A percentile compares a stretch with the other conserved stretches of the same genome.
Conservation (phyloP, 2,113 vertebrate species). For the Polyodon spathula region DNA sequence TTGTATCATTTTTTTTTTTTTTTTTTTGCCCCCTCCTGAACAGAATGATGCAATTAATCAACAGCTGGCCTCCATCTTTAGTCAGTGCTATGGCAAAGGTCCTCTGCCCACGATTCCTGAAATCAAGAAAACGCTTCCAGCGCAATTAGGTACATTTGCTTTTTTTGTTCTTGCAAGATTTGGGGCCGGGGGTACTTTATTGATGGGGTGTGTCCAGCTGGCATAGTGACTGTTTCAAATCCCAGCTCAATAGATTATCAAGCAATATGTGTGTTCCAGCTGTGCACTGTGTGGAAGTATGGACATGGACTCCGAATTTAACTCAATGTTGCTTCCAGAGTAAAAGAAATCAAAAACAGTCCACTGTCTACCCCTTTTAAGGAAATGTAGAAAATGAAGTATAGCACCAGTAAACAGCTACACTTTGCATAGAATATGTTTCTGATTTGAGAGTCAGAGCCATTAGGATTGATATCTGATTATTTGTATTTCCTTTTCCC, state of each 20-base stretch:
- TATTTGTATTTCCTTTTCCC: slow-evolving; percentile 10
- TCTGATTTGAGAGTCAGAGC: too few species aligned
- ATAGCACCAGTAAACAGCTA: too few species aligned
- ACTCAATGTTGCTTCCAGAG: background rate
- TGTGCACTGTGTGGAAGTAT: background rate
- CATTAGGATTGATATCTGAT: background rate
- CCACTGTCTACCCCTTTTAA: background rate
- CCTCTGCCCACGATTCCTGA: slow-evolving; percentile 78
- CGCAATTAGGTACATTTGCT: slow-evolving; percentile 72
- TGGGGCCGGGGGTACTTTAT: too few species aligned
- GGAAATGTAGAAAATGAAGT: too few species aligned
- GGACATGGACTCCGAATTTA: background rate
- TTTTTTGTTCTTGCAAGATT: background rate
- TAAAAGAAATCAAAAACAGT: background rate
- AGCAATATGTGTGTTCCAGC: slow-evolving; percentile 5
- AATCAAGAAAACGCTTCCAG: slow-evolving; percentile 70
- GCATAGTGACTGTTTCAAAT: too few species aligned
- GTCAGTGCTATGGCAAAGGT: slow-evolving; percentile 79
- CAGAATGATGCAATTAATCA: slow-evolving; percentile 84
- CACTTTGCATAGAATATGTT: too few species aligned
- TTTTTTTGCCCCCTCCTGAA: slow-evolving; percentile 13
- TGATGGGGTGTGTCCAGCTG: too few species aligned
- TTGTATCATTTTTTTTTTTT: too few species aligned
- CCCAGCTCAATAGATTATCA: too few species aligned
- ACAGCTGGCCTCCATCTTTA: slow-evolving; percentile 79